phyloP scores from a whole-genome alignment of 2,888 invertebrate genomes.

The Agrochola lota region DNA sequence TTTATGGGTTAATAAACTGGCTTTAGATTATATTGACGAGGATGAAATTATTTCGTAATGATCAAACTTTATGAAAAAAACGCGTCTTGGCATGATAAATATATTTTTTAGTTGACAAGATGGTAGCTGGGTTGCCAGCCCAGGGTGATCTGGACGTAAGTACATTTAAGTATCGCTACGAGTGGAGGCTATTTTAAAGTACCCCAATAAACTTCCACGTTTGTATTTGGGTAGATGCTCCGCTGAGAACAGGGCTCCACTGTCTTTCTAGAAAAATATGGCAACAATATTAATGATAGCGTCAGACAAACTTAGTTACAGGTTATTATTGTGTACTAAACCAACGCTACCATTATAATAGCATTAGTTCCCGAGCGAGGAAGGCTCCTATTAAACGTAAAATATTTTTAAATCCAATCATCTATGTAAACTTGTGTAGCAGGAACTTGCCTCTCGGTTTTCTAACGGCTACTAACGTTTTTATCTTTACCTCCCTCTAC shows the following conservation, averaged over 20 bases:
- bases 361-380: slow-evolving; percentile 45
- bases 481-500: slow-evolving; percentile 27
- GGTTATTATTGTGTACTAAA: slow-evolving; percentile 23
- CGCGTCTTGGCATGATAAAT: too few relatives aligned
- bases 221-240: slow-evolving; percentile 2
- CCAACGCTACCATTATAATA: slow-evolving; percentile 49
- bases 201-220: background rate
- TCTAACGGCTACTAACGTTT: slow-evolving; percentile 26
- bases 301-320: slow-evolving; percentile 49
- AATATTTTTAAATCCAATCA: slow-evolving; percentile 59
- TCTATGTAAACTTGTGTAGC: slow-evolving; percentile 10
- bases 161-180: too few relatives aligned
- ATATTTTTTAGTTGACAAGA: background rate
- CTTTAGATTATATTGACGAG: slow-evolving; percentile 22
- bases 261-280: slow-evolving; percentile 10
- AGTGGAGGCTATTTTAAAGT: background rate
- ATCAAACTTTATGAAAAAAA: too few relatives aligned
- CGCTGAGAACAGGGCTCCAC: background rate
- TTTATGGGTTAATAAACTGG: slow-evolving; percentile 25
- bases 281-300: slow-evolving; percentile 41
- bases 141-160: too few relatives aligned
- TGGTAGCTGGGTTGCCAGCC: background rate
- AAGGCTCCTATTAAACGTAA: slow-evolving; percentile 30
- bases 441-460: slow-evolving; percentile 31
- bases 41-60: background rate